phyloP scores from a whole-genome alignment of 2,797 vertebrate genomes.

The Sebastes steindachneri region DNA sequence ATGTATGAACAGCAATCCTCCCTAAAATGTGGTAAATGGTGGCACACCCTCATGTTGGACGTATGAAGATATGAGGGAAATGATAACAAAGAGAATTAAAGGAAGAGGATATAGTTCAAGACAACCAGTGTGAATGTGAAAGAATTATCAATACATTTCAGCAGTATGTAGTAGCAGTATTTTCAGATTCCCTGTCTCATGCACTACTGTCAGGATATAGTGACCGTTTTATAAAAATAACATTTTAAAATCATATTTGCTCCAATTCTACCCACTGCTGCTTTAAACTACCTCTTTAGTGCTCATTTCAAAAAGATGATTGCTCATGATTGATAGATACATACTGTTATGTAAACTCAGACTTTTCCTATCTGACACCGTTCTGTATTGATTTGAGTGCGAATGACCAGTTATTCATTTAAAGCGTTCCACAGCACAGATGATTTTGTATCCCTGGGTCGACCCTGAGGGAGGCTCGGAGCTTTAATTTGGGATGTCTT shows the following conservation, averaged over 20 bases:
- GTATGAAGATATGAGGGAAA: background rate
- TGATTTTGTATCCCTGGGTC: slow-evolving; percentile 6
- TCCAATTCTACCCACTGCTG: too few species aligned
- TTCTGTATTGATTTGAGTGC: background rate
- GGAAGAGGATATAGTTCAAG: background rate
- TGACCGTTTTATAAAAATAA: too few species aligned
- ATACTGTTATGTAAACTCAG: background rate
- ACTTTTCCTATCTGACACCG: background rate
- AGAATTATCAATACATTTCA: too few species aligned
- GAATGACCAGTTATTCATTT: background rate
- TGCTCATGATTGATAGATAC: background rate
- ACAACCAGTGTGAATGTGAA: background rate
- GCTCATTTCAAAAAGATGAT: background rate
- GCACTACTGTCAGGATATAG: too few species aligned
- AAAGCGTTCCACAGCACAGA: slow-evolving; percentile 6
- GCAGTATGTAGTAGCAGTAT: too few species aligned
- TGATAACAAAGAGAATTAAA: background rate
- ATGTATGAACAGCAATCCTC: background rate
- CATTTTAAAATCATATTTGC: too few species aligned
- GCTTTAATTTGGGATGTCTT: slow-evolving; percentile 36
- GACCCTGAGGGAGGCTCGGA: slow-evolving; percentile 8
- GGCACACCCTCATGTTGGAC: background rate
- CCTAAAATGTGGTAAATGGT: background rate
- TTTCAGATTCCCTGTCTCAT: too few species aligned
- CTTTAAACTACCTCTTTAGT: background rate